A percentile compares a stretch with the other conserved stretches of the same genome.
These are phyloP conservation scores for Aplidium turbinatum DNA, from an alignment of 23 tunicate species.

Conservation along the genomic window DNA sequence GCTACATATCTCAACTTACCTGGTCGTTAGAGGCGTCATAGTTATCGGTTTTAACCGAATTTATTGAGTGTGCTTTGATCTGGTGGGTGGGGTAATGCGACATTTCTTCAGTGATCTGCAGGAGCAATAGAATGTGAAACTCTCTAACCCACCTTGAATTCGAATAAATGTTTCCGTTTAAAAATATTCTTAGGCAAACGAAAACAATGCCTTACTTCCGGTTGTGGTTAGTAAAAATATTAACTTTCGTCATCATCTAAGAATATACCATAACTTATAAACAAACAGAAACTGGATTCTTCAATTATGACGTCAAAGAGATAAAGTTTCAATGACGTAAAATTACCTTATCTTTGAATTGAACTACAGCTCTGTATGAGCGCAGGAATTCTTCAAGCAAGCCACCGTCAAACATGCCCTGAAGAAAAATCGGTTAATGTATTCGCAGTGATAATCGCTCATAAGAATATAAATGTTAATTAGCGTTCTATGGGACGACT, in stretches of 20 bases:
- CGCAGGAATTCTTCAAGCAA: conserved; percentile 51
- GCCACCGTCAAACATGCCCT: conserved; percentile 39
- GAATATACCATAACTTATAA: too few species aligned
- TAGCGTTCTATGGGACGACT: not conserved
- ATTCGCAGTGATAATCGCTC: not conserved
- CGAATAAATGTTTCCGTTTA: too few species aligned
- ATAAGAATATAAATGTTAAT: not conserved
- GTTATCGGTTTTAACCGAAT: conserved; percentile 18
- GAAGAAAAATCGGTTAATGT: not conserved
- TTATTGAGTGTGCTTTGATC: conserved; percentile 33
- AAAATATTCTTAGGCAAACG: too few species aligned
- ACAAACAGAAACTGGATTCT: too few species aligned
- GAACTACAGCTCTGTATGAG: conserved; percentile 45
- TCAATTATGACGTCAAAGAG: not conserved
- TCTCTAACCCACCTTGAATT: too few species aligned
- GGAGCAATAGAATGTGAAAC: not conserved
- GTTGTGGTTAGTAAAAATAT: too few species aligned
- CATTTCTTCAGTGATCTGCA: conserved; percentile 45
- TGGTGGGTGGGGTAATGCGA: conserved; percentile 21
- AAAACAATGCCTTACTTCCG: too few species aligned
- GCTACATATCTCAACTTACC: conserved; percentile 25
- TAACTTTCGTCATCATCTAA: too few species aligned
- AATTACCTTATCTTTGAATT: conserved; percentile 62
- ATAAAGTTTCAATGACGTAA: not conserved
- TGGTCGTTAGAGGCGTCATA: conserved; percentile 50